These are phyloP conservation scores for Adelognathus sp. DNA, from an alignment of 2,888 invertebrate species.

Conservation along the genomic window DNA sequence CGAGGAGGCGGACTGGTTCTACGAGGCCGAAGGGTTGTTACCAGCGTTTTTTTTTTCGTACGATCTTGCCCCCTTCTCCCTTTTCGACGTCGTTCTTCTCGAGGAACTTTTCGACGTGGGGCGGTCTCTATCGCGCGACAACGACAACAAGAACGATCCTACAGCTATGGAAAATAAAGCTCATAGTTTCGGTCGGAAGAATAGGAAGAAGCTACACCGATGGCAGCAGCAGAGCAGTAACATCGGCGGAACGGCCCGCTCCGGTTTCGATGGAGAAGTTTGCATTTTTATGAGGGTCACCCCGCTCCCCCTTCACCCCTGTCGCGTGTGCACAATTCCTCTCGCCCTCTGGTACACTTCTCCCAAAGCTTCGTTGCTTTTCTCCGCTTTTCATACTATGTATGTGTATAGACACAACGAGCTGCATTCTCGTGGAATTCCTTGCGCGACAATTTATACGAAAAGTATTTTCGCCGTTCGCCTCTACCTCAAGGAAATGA, in stretches of 20 bases:
- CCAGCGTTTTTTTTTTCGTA: constrained; percentile 38
- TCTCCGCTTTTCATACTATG: too few relatives aligned
- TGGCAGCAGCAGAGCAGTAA: constrained; percentile 18
- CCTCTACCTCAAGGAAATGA: constrained; percentile 46
- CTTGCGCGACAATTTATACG: constrained; percentile 75
- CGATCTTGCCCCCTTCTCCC: too few relatives aligned
- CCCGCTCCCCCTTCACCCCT: constrained; percentile 26
- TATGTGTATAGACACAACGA: too few relatives aligned
- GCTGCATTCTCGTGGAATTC: constrained; percentile 68
- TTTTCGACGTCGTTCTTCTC: constrained; percentile 36
- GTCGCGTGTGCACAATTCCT: constrained; percentile 39
- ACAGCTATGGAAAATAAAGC: constrained; percentile 32
- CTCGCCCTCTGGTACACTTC: constrained; percentile 41
- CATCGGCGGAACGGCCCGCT: constrained; percentile 29
- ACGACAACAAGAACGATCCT: constrained; percentile 53
- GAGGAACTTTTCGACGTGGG: constrained; percentile 49
- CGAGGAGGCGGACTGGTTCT: neutral
- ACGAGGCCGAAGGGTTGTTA: constrained; percentile 54
- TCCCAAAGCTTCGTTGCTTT: too few relatives aligned
- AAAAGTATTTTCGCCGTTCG: constrained; percentile 72
- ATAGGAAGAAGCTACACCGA: constrained; percentile 43
- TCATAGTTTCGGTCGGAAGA: constrained; percentile 21
- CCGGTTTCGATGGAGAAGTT: constrained; percentile 68
- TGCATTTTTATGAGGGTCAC: constrained; percentile 75
- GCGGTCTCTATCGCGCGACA: constrained; percentile 38